Evolutionary conservation across 2,888 invertebrate species (phyloP).

Genomic region (Salpingus planirostris): DNA sequence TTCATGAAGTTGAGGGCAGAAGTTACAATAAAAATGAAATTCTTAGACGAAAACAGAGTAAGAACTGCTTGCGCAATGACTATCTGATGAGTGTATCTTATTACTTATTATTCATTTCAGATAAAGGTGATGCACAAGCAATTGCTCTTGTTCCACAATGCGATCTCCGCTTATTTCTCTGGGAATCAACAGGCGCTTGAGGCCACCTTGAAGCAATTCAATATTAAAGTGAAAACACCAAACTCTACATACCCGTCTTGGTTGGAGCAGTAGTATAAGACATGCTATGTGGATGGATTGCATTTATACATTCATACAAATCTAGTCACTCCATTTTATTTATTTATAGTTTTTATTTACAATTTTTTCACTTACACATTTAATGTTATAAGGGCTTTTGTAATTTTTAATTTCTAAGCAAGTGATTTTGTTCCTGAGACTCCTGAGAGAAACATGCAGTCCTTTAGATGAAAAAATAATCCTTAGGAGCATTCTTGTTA

Average conservation of each 20-base stretch:
- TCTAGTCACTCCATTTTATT: constrained; percentile 13
- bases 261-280: constrained; percentile 59
- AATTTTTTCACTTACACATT: too few species aligned
- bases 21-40: constrained; percentile 90
- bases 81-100: constrained; percentile 1
- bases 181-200: constrained; percentile 92
- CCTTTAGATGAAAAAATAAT: too few species aligned
- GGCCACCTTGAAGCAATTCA: constrained; percentile 90
- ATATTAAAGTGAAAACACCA: constrained; percentile 78
- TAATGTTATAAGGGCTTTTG: too few species aligned
- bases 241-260: constrained; percentile 70
- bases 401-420: too few species aligned
- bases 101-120: constrained; percentile 46
- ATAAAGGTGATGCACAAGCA: constrained; percentile 99
- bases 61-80: constrained; percentile 12
- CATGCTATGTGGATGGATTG: too few species aligned
- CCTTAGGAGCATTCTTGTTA: too few species aligned
- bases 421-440: too few species aligned
- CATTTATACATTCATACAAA: constrained; percentile 8
- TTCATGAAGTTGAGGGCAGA: constrained; percentile 91
- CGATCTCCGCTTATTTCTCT: constrained; percentile 93
- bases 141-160: constrained; percentile 89
- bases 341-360: too few species aligned
- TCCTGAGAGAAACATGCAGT: too few species aligned
- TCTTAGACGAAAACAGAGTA: constrained; percentile 95